Conservation (phyloP, 2,113 vertebrate species). For the Crotalus horridus region DNA sequence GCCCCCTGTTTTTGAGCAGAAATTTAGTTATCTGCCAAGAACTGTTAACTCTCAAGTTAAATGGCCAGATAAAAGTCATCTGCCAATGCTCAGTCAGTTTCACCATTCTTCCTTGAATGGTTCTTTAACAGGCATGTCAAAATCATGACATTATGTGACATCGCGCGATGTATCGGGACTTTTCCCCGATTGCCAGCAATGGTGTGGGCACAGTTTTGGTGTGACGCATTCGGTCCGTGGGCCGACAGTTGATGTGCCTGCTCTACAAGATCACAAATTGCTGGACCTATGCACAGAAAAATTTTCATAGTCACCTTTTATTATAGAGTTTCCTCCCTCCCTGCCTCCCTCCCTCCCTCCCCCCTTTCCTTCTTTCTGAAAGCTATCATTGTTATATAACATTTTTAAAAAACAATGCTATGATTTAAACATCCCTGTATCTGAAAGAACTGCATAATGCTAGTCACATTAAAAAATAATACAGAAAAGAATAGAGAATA, state of each 20-base stretch:
- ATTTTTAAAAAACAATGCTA: neutral
- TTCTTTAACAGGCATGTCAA: too few relatives aligned
- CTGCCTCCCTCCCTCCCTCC: too few relatives aligned
- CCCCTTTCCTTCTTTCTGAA: rapidly evolving
- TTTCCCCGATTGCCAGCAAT: too few relatives aligned
- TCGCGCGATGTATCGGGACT: too few relatives aligned
- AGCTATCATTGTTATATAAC: neutral
- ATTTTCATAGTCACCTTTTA: neutral
- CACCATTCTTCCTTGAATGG: neutral
- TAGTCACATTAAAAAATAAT: neutral
- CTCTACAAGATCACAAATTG: neutral
- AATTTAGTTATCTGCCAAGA: rapidly evolving
- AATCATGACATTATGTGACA: too few relatives aligned
- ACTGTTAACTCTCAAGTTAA: neutral
- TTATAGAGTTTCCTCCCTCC: neutral
- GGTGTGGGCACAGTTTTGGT: too few relatives aligned
- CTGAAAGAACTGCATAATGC: neutral
- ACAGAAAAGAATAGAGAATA: neutral
- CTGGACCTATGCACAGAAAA: neutral
- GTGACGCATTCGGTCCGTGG: too few relatives aligned
- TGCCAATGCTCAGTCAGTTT: rapidly evolving
- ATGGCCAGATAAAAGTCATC: rapidly evolving
- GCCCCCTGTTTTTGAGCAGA: neutral
- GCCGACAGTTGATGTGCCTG: too few relatives aligned
- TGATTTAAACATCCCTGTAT: neutral